phyloP scores from a whole-genome alignment of 2,797 vertebrate genomes.

The Poecilia picta region DNA sequence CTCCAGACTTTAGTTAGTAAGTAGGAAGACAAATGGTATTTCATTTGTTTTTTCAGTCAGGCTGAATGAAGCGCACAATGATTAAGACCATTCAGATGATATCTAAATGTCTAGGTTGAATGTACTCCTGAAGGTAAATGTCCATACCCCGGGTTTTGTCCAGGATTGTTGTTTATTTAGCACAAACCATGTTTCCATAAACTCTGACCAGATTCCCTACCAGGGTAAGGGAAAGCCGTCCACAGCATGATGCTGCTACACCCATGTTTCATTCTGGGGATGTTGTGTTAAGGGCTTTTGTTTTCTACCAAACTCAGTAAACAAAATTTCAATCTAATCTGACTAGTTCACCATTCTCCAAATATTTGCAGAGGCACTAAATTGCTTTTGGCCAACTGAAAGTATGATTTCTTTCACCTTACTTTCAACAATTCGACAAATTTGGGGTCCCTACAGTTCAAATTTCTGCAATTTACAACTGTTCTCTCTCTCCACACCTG shows the following conservation, averaged over 20 bases:
- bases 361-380: background rate
- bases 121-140: background rate
- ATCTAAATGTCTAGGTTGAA: background rate
- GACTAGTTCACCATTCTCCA: background rate
- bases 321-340: background rate
- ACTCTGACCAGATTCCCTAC: background rate
- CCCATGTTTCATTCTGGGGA: background rate
- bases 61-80: background rate
- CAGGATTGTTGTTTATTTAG: background rate
- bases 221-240: background rate
- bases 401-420: background rate
- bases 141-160: background rate
- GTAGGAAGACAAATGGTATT: background rate
- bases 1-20: slow-evolving; percentile 39
- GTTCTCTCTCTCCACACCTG: background rate
- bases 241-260: background rate
- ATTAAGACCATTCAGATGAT: background rate
- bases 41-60: background rate
- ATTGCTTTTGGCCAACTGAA: background rate
- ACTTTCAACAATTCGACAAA: background rate
- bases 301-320: background rate
- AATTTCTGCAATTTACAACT: background rate
- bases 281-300: background rate
- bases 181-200: background rate
- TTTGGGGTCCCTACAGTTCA: background rate